Base-by-base conservation (phyloP, 1,140 invertebrate species). In the Rhagoletis zephyria region DNA sequence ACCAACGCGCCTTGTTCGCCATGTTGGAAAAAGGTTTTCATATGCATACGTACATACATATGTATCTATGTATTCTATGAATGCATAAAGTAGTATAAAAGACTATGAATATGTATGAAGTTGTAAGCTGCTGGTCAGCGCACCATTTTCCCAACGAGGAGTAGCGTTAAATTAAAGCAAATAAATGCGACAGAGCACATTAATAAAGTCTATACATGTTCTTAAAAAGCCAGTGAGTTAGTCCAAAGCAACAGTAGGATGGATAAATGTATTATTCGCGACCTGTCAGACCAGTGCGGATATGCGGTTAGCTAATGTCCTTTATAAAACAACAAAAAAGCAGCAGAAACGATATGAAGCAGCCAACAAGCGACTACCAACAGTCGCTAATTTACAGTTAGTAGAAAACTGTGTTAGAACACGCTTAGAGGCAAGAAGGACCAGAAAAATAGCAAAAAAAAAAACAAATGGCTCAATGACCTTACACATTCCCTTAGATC, bases 151-250 rank as follows among this genome's bases (percentile, higher is more conserved):
- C 5, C 64, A 56, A 30, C 30, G 30, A 30, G 48, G 30, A 56
- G 48, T 81, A 81, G 56, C 48, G 56, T 56, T 81, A 56, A 81
- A 81, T 56, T 56, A 81, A 81, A 2, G 48, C 45, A 81, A 81
- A 81, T 81, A 81, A 81, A 81, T 14, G n/a, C 74, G 74, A 81
- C 74, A n/a, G n/a, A 45, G n/a, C 45, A 81, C 51, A 81, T 81
- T 56, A 81, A 81, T 81, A 81, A 81, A 81, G 19, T 56, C 56
- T 3, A 45, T 56, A 4, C 5, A 5, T 40, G 67, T 56, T 14
- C 74, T 81, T 81, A 81, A 81, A 51, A 51, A 30, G 48, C 48
- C 74, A 56, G 9, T 51, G 6, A 56, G 48, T 12, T 4, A 12
- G 3, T 1, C 14, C 7, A 81, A 12, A 77, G 48, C 4, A 48